Conservation (phyloP, 2,113 vertebrate genomes). For the Cebus imitator region DNA sequence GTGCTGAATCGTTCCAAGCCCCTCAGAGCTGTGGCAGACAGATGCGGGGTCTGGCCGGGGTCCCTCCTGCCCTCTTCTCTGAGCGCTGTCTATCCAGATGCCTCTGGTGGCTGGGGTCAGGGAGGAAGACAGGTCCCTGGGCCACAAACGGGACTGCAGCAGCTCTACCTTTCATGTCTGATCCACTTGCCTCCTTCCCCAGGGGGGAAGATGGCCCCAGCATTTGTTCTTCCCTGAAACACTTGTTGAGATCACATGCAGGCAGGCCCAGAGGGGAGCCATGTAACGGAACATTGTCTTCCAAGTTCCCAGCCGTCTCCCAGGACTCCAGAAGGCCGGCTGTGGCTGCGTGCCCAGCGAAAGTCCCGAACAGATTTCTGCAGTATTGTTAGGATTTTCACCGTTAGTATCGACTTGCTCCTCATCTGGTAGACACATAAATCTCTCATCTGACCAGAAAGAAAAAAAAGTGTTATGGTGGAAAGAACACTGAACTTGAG, state of each 20-base stretch:
- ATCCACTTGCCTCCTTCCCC: neutral
- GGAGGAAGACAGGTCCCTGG: neutral
- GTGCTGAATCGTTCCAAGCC: neutral
- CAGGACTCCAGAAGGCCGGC: constrained; percentile 57
- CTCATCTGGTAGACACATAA: neutral
- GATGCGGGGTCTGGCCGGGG: constrained; percentile 9
- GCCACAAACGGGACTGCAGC: neutral
- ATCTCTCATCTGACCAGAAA: neutral
- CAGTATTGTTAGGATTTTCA: neutral
- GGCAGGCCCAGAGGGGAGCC: constrained; percentile 10
- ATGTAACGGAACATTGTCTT: constrained; percentile 38
- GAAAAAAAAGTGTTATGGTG: neutral
- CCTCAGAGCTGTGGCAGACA: constrained; percentile 31
- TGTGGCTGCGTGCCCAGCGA: constrained; percentile 42
- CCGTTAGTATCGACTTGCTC: neutral
- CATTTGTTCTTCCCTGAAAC: constrained; percentile 32
- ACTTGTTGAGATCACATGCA: neutral
- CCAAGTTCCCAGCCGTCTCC: constrained; percentile 37
- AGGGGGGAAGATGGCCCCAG: neutral
- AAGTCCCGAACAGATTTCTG: neutral
- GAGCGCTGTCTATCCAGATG: neutral
- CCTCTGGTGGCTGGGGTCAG: neutral
- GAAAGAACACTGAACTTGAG: neutral
- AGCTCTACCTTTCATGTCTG: neutral
- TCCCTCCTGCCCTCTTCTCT: neutral